phyloP scores from a whole-genome alignment of 1,140 invertebrate genomes.

The Stegodyphus dumicola region DNA sequence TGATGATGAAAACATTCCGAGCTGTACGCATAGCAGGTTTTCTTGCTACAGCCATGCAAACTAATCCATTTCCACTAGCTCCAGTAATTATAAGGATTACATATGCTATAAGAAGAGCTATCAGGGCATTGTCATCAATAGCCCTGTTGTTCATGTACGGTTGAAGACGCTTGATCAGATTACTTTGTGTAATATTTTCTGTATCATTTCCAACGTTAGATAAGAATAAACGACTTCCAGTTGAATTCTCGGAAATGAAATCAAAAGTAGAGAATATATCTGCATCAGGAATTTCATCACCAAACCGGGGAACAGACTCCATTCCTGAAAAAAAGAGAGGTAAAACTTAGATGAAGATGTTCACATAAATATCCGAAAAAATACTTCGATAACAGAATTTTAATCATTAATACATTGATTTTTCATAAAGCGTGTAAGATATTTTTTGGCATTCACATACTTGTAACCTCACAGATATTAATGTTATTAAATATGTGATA shows the following conservation, averaged over 20 bases:
- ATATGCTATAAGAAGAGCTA: conserved; percentile 78
- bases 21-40: conserved; percentile 87
- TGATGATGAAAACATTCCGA: conserved; percentile 90
- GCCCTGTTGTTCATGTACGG: conserved; percentile 72
- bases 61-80: conserved; percentile 81
- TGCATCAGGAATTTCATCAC: conserved; percentile 21
- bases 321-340: conserved; percentile 15
- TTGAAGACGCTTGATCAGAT: conserved; percentile 50
- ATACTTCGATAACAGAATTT: no score
- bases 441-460: no score
- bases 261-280: conserved; percentile 29
- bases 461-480: no score
- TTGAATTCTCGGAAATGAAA: conserved; percentile 11
- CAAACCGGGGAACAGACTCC: conserved; percentile 31
- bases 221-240: conserved; percentile 10
- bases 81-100: conserved; percentile 81
- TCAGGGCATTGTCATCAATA: conserved; percentile 75
- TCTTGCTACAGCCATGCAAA: conserved; percentile 80
- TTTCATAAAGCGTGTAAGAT: no score
- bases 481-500: no score
- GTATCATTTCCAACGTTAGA: conserved; percentile 10
- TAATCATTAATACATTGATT: no score
- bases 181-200: conserved; percentile 41
- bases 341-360: neutral
- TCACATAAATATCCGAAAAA: no score